These are phyloP conservation scores for Drosophila ananassae DNA, from an alignment of 1,140 invertebrate species.

Conservation along the genomic window DNA sequence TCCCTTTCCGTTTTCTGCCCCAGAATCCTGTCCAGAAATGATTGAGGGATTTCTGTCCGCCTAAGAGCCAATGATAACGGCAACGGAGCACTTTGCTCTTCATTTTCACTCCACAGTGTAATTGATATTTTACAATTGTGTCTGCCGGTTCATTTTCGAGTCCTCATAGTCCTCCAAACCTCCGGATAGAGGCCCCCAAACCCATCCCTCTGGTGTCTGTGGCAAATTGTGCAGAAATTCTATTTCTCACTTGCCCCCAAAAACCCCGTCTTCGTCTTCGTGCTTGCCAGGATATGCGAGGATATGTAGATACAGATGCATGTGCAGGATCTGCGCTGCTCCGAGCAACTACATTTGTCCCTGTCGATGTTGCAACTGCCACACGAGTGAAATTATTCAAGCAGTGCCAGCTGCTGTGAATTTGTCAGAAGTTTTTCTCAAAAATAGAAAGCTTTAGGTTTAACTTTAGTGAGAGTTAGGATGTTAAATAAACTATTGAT, in stretches of 20 bases:
- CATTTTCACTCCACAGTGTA: slow-evolving; percentile 65
- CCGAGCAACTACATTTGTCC: slow-evolving; percentile 37
- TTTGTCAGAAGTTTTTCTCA: slow-evolving; percentile 17
- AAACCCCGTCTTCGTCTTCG: not conserved
- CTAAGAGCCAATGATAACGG: slow-evolving; percentile 49
- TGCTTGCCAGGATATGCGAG: slow-evolving; percentile 17
- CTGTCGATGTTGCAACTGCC: slow-evolving; percentile 38
- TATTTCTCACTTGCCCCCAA: slow-evolving; percentile 58
- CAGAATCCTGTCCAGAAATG: slow-evolving; percentile 65
- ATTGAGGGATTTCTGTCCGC: slow-evolving; percentile 71
- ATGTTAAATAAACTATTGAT: not conserved
- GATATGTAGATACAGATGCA: slow-evolving; percentile 30
- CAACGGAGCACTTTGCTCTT: slow-evolving; percentile 64
- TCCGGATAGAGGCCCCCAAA: not conserved
- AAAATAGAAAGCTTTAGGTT: not conserved
- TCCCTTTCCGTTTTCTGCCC: not conserved
- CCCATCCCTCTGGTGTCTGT: slow-evolving; percentile 8
- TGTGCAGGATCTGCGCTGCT: slow-evolving; percentile 20
- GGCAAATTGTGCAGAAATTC: slow-evolving; percentile 77
- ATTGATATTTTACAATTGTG: slow-evolving; percentile 80
- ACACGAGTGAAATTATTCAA: slow-evolving; percentile 46
- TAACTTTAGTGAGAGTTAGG: not conserved
- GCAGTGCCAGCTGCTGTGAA: slow-evolving; percentile 29
- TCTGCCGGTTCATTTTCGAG: slow-evolving; percentile 28
- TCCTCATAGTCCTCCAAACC: not conserved